These are phyloP conservation scores for Danio tinwini DNA, from an alignment of 2,797 vertebrate genomes.

Conservation along the genomic window DNA sequence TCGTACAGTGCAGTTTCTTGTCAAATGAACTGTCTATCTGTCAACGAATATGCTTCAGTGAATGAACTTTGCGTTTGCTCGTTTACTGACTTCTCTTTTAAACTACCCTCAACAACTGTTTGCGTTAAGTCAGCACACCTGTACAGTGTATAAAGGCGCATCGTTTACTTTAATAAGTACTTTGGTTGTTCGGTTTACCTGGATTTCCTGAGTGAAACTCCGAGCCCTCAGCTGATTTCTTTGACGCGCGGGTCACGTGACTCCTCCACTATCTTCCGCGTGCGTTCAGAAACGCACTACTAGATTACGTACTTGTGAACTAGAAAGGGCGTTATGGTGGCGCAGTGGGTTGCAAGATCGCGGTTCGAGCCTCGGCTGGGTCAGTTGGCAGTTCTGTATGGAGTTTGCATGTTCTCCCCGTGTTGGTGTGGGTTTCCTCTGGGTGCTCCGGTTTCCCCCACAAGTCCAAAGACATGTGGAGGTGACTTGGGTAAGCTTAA, in stretches of 20 bases:
- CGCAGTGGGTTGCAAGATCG: no score
- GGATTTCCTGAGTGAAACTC: slow-evolving; percentile 26
- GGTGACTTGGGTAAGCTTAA: no score
- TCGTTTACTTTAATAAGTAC: neutral
- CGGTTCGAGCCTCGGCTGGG: no score
- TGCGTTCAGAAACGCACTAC: neutral
- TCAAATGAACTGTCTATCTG: neutral
- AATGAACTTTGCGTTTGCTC: neutral
- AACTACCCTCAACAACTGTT: no score
- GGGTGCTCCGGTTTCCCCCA: no score
- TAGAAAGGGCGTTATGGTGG: no score
- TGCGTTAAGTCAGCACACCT: neutral
- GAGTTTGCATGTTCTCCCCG: no score
- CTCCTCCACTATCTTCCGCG: neutral
- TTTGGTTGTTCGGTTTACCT: neutral
- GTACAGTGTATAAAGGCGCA: neutral
- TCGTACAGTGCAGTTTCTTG: neutral
- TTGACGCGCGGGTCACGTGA: slow-evolving; percentile 14
- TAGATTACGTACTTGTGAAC: no score
- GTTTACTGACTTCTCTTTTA: neutral
- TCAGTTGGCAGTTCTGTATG: no score
- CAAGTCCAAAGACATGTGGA: no score
- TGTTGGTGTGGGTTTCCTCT: no score
- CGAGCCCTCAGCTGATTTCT: slow-evolving; percentile 21
- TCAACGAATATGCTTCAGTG: neutral